Base-by-base conservation (phyloP, 1,140 invertebrate genomes). In the Trichonephila clavata region DNA sequence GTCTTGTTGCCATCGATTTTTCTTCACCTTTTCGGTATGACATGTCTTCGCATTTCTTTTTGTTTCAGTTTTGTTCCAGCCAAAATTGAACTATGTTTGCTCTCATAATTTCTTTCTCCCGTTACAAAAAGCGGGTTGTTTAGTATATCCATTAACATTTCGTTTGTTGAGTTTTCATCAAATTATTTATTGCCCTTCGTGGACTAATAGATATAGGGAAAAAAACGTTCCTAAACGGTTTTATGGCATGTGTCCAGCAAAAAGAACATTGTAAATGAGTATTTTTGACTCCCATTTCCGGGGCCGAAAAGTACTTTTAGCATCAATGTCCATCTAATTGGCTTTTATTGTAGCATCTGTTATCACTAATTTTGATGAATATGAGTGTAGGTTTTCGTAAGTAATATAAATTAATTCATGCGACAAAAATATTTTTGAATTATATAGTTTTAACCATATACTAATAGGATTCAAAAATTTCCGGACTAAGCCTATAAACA, bases 131-230 rank as follows among this genome's bases (percentile, higher is more conserved):
- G 50, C 21, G 24, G 57, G 43, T 84, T 57, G 57, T 84, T 84
- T 84, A 84, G 81, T 50, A 27, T 59, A 5, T 59, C 81, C 50
- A 84, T 84, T 84, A 84, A 50, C 20, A 10, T 84, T 84, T 57
- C 57, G 43, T 59, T 84, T 59, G 81, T 21, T 57, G 16, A 57
- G 50, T 50, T 57, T 84, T 84, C 81, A 14, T 84, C 81, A 21
- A 84, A 77, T 57, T 84, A 84, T 84, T 84, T 84, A 59, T 59
- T 59, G 81, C 8, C 59, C 81, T 59, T 84, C n/a, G 57, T 77
- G 68, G 68, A 77, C 68, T 77, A 77, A 77, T 27, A 77, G 27
- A 77, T 0, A 77, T 10, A 20, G 50, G 27, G 27, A 77, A 32
- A 77, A 57, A 21, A 16, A 84, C 57, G 24, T 84, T 59, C 16